Percentiles rank a stretch among this genome's conserved stretches.
Evolutionary conservation across 2,113 vertebrate species (phyloP).

Genomic region (Elephas maximus): DNA sequence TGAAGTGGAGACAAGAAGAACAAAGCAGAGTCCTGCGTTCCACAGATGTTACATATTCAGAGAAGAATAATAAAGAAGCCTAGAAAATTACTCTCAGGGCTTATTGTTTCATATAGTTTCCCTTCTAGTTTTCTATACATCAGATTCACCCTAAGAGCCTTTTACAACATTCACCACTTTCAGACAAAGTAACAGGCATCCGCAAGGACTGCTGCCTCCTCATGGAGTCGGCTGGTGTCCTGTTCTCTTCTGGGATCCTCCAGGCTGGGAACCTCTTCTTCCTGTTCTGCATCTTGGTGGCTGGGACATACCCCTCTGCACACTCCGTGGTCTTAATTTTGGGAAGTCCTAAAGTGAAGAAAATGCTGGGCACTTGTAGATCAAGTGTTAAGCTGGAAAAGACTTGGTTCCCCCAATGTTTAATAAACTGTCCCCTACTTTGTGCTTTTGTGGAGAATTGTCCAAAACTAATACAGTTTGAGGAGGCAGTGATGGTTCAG

Average conservation of each 20-base stretch:
- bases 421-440: background rate
- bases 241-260: background rate
- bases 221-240: rapidly evolving
- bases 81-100: too few relatives aligned
- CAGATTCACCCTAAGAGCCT: background rate
- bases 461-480: background rate
- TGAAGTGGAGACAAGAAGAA: background rate
- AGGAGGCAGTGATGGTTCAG: too few relatives aligned
- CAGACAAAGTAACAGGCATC: background rate
- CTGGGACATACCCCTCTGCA: background rate
- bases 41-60: background rate
- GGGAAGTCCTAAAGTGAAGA: constrained; percentile 69
- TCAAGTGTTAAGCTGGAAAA: background rate
- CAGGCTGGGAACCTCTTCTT: rapidly evolving
- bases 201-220: background rate
- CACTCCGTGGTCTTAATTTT: constrained; percentile 70
- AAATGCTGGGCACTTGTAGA: background rate
- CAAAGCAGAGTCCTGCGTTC: background rate
- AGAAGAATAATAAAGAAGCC: background rate
- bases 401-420: background rate
- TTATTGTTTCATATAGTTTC: background rate
- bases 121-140: background rate
- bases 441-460: background rate
- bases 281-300: rapidly evolving
- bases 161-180: background rate